phyloP scores from a whole-genome alignment of 23 tunicate genomes.

The Styela clava region DNA sequence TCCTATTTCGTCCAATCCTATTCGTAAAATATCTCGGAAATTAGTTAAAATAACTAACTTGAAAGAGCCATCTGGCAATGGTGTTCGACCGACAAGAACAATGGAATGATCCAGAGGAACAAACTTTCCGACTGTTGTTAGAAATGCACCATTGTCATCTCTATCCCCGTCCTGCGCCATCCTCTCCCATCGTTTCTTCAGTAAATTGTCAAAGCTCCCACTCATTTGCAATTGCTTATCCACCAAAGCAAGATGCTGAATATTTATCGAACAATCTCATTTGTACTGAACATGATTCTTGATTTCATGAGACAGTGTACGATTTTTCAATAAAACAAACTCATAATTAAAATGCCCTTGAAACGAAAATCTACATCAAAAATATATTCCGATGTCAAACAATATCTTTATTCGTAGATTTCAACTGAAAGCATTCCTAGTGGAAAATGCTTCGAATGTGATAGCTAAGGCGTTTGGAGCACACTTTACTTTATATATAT shows the following conservation, averaged over 20 bases:
- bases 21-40: too few species aligned
- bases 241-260: neutral
- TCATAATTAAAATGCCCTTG: too few species aligned
- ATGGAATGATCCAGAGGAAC: constrained; percentile 15
- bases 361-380: too few species aligned
- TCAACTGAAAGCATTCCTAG: too few species aligned
- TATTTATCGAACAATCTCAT: neutral
- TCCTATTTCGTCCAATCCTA: too few species aligned
- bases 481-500: too few species aligned
- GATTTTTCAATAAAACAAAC: too few species aligned
- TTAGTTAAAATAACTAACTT: neutral
- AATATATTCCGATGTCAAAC: too few species aligned
- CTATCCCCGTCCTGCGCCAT: neutral
- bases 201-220: neutral
- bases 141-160: neutral
- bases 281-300: neutral
- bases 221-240: neutral
- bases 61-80: constrained; percentile 10
- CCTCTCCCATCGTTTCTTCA: neutral
- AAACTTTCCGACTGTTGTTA: constrained; percentile 24
- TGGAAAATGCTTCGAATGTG: too few species aligned
- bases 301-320: neutral
- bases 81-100: constrained; percentile 8
- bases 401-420: too few species aligned
- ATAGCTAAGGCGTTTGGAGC: too few species aligned